A percentile compares a stretch with the other conserved stretches of the same genome.
Conservation (phyloP, 2,888 invertebrate species). For the Druceiella hillmani region DNA sequence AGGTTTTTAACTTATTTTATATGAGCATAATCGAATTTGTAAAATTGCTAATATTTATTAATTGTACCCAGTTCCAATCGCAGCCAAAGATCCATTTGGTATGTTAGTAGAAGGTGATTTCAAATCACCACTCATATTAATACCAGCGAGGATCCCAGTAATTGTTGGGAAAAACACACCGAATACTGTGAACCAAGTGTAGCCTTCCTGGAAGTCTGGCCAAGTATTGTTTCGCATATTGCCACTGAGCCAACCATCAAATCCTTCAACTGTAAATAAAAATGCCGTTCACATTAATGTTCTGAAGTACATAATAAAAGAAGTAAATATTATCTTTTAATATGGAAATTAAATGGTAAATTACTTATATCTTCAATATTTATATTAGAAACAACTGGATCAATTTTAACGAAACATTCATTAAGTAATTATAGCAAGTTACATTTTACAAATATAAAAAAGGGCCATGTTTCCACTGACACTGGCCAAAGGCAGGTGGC, state of each 20-base stretch:
- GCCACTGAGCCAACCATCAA: slow-evolving; percentile 79
- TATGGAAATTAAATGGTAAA: slow-evolving; percentile 1
- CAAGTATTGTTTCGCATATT: slow-evolving; percentile 79
- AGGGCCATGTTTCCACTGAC: too few relatives aligned
- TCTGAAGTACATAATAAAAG: too few relatives aligned
- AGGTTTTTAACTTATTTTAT: too few relatives aligned
- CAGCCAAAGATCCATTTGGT: slow-evolving; percentile 90
- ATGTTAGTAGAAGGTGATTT: slow-evolving; percentile 88
- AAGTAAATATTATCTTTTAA: not conserved
- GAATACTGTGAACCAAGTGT: slow-evolving; percentile 94
- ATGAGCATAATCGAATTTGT: too few relatives aligned
- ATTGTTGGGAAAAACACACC: slow-evolving; percentile 98
- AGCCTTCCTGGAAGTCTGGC: slow-evolving; percentile 70
- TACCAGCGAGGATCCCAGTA: slow-evolving; percentile 94
- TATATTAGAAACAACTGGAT: too few relatives aligned
- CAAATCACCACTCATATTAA: slow-evolving; percentile 97
- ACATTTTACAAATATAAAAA: too few relatives aligned
- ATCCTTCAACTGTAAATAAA: slow-evolving; percentile 60
- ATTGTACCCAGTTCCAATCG: slow-evolving; percentile 79
- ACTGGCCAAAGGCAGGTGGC: too few relatives aligned
- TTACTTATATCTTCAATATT: not conserved
- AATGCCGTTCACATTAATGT: not conserved
- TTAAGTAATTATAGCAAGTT: too few relatives aligned
- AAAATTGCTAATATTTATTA: too few relatives aligned
- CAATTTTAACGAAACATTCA: too few relatives aligned